A percentile compares a stretch with the other conserved stretches of the same genome.
Evolutionary conservation across 2,113 vertebrate species (phyloP).

Genomic region (Orthonyx spaldingii): DNA sequence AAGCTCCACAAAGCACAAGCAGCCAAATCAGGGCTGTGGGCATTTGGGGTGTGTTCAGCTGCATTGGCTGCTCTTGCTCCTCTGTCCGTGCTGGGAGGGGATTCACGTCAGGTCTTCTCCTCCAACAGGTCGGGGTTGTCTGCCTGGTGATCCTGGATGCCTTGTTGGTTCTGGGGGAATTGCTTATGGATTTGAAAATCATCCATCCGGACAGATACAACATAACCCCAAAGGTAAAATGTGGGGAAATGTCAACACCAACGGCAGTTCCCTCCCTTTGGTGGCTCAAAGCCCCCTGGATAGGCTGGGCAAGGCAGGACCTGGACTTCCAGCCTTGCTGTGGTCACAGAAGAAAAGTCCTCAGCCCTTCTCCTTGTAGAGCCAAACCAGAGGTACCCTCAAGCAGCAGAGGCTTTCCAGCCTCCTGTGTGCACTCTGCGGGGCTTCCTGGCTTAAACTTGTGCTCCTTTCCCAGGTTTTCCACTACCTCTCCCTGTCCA

Average conservation of each 20-base stretch:
- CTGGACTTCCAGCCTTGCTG: not conserved
- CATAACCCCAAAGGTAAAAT: conserved; percentile 77
- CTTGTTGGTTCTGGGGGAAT: conserved; percentile 85
- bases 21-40: fast-evolving
- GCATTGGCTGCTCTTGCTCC: not conserved
- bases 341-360: not conserved
- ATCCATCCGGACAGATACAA: conserved; percentile 73
- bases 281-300: not conserved
- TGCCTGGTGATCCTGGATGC: conserved; percentile 90
- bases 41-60: not conserved
- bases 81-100: not conserved
- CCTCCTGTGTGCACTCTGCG: fast-evolving
- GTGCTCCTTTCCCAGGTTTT: conserved; percentile 76
- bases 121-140: conserved; percentile 82
- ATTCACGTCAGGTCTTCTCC: not conserved
- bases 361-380: not conserved
- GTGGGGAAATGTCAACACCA: fast-evolving
- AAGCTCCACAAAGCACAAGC: fast-evolving
- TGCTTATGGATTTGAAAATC: conserved; percentile 88
- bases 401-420: not conserved
- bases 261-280: not conserved
- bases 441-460: not conserved
- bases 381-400: not conserved
- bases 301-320: not conserved
- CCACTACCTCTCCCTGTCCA: conserved; percentile 87